phyloP scores from a whole-genome alignment of 2,888 invertebrate genomes.

The Chloroclysta siterata region DNA sequence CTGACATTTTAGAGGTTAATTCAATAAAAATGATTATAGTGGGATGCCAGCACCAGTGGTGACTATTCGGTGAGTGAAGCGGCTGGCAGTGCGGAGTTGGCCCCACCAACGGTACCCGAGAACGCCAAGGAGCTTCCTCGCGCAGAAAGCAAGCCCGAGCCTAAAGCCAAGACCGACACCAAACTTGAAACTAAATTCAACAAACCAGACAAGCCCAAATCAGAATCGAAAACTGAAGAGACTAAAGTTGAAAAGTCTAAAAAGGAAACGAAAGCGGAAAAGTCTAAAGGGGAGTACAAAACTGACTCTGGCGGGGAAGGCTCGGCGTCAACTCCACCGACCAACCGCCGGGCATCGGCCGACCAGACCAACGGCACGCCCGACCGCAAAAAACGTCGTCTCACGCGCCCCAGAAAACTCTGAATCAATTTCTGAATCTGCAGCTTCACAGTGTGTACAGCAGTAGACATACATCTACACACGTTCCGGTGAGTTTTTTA shows the following conservation, averaged over 20 bases:
- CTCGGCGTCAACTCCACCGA: conserved; percentile 55
- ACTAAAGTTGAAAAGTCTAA: conserved; percentile 37
- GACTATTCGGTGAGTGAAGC: conserved; percentile 50
- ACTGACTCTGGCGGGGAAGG: conserved; percentile 51
- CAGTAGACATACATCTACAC: conserved; percentile 3
- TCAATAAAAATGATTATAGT: conserved; percentile 51
- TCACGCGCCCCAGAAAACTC: conserved; percentile 78
- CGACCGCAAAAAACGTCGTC: conserved; percentile 79
- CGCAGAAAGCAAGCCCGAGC: conserved; percentile 46
- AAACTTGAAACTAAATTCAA: conserved; percentile 46
- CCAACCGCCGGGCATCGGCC: conserved; percentile 72
- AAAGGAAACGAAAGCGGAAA: conserved; percentile 34
- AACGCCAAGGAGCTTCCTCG: conserved; percentile 40
- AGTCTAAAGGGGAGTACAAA: conserved; percentile 44
- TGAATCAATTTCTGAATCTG: conserved; percentile 44
- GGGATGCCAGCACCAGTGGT: conserved; percentile 63
- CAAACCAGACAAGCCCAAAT: conserved; percentile 33
- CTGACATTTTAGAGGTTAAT: not conserved
- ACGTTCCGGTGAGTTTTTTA: conserved; percentile 21
- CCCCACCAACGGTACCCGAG: conserved; percentile 38
- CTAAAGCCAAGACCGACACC: conserved; percentile 43
- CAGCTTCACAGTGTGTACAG: not conserved
- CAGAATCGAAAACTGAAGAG: conserved; percentile 35
- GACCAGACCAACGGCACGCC: conserved; percentile 65
- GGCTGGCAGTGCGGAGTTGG: conserved; percentile 39